These are phyloP conservation scores for Pseudorectes ferrugineus DNA, from an alignment of 2,113 vertebrate species.

Conservation along the genomic window DNA sequence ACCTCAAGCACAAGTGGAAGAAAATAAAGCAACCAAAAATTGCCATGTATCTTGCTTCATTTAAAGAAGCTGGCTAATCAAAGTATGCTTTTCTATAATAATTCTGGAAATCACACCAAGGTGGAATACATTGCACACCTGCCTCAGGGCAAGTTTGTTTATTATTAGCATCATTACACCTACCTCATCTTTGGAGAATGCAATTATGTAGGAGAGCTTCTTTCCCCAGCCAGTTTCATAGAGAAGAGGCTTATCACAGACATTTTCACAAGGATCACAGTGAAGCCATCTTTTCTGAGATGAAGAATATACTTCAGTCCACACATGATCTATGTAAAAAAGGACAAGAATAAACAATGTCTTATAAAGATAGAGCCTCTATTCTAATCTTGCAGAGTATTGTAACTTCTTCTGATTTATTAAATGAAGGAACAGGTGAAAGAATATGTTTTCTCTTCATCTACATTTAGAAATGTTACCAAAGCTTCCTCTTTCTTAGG, in stretches of 20 bases:
- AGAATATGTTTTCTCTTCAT: not conserved
- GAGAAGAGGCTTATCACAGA: constrained; percentile 91
- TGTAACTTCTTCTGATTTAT: not conserved
- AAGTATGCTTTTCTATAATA: not conserved
- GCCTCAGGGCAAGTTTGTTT: not conserved
- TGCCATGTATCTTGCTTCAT: not conserved
- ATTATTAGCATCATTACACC: not conserved
- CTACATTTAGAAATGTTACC: not conserved
- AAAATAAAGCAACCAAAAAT: not conserved
- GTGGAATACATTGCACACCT: not conserved
- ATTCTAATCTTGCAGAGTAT: not conserved
- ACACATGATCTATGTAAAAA: constrained; percentile 86
- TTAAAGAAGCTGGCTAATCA: not conserved
- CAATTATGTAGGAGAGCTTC: constrained; percentile 90
- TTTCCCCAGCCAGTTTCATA: constrained; percentile 97
- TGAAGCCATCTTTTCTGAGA: constrained; percentile 93
- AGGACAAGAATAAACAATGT: not conserved
- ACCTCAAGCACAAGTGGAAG: constrained; percentile 75
- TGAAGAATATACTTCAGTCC: constrained; percentile 92
- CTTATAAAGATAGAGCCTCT: not conserved
- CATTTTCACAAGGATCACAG: constrained; percentile 92
- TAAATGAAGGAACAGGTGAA: not conserved
- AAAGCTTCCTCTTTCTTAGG: not conserved
- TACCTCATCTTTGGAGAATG: constrained; percentile 97
- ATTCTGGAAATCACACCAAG: not conserved